Percentiles rank a stretch among this genome's conserved stretches.
phyloP scores from a whole-genome alignment of 64 coral and sea anemone genomes.

The Pocillopora damicornis region DNA sequence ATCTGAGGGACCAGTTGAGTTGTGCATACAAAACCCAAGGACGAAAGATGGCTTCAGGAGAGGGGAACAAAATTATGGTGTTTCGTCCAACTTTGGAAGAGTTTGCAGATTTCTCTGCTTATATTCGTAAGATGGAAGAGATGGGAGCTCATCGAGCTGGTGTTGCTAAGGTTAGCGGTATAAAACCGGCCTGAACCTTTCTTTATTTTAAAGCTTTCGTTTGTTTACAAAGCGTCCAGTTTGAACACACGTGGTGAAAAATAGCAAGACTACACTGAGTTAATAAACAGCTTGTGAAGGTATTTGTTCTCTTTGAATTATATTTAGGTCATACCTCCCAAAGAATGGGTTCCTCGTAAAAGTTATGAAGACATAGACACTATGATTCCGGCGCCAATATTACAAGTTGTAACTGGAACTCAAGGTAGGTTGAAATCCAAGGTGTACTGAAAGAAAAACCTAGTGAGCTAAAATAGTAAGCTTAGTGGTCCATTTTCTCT shows the following conservation, averaged over 20 bases:
- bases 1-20: neutral
- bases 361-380: constrained; percentile 73
- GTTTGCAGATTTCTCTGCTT: constrained; percentile 85
- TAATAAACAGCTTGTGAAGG: neutral
- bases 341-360: constrained; percentile 84
- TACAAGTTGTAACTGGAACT: constrained; percentile 90
- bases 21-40: neutral
- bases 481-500: too few species aligned
- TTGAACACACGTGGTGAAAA: constrained; percentile 8
- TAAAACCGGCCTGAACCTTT: neutral
- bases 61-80: constrained; percentile 84
- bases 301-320: constrained; percentile 1
- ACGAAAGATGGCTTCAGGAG: constrained; percentile 42
- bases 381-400: constrained; percentile 85
- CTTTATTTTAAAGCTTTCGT: neutral
- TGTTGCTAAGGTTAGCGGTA: constrained; percentile 76
- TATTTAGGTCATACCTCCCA: constrained; percentile 89
- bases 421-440: constrained; percentile 59
- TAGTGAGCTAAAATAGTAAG: neutral
- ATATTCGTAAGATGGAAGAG: constrained; percentile 94
- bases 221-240: neutral
- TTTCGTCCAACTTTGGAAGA: constrained; percentile 90
- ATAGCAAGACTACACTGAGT: constrained; percentile 12
- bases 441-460: neutral
- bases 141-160: constrained; percentile 86